A percentile compares a stretch with the other conserved stretches of the same genome.
Evolutionary conservation across 1,140 invertebrate genomes (phyloP).

Genomic region (Formica exsecta): DNA sequence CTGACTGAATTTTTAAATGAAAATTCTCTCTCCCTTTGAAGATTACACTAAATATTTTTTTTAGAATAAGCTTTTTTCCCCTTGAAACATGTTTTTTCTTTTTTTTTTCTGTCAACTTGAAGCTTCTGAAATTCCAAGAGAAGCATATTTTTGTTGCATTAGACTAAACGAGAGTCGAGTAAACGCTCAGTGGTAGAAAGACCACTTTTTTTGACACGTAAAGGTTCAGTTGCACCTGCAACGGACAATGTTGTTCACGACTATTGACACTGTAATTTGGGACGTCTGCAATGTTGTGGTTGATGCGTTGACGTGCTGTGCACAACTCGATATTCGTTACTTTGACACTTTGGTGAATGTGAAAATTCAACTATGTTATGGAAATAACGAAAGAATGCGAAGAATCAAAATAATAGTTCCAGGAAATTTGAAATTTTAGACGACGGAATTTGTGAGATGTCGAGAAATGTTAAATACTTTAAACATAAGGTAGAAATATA

Average conservation of each 20-base stretch:
- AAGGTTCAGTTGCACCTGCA: slow-evolving; percentile 40
- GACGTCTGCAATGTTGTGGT: slow-evolving; percentile 48
- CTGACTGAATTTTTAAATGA: too few relatives aligned
- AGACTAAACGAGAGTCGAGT: neutral
- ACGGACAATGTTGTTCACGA: slow-evolving; percentile 43
- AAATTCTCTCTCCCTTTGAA: too few relatives aligned
- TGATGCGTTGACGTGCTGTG: slow-evolving; percentile 21
- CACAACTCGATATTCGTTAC: slow-evolving; percentile 30
- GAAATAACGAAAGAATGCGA: slow-evolving; percentile 6
- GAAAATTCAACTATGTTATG: neutral
- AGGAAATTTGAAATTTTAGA: neutral
- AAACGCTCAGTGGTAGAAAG: neutral
- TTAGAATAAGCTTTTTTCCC: too few relatives aligned
- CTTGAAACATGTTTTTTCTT: too few relatives aligned
- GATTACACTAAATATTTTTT: too few relatives aligned
- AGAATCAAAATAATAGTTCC: neutral
- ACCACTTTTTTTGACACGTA: slow-evolving; percentile 36
- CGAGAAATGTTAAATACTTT: neutral
- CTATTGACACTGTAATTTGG: slow-evolving; percentile 46
- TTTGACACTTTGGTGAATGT: slow-evolving; percentile 8
- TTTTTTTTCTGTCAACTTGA: too few relatives aligned
- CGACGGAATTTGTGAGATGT: neutral
- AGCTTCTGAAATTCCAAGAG: too few relatives aligned
- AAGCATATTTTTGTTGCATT: neutral
- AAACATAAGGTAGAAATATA: neutral